Evolutionary conservation across 2,888 invertebrate species (phyloP).

Genomic region (Latheticus oryzae): DNA sequence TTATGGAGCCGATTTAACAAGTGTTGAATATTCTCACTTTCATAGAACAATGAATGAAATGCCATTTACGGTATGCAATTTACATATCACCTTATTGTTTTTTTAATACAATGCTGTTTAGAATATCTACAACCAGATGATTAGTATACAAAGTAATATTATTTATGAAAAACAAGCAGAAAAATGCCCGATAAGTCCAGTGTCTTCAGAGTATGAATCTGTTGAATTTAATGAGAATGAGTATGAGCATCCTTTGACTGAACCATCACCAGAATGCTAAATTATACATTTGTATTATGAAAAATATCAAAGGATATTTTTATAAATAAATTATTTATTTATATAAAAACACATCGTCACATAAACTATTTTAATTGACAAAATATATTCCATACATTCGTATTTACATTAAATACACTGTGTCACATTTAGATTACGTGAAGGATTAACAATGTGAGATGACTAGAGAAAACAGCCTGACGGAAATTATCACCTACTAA

Average conservation of each 20-base stretch:
- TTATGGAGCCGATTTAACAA: background rate
- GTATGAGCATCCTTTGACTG: slow-evolving; percentile 8
- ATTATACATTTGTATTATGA: no score
- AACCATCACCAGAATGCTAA: slow-evolving; percentile 13
- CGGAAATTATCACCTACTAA: slow-evolving; percentile 15
- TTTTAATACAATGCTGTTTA: slow-evolving; percentile 10
- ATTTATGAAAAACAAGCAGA: slow-evolving; percentile 41
- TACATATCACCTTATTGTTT: no score
- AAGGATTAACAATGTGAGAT: slow-evolving; percentile 37
- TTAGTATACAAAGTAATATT: slow-evolving; percentile 46
- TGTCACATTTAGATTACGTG: slow-evolving; percentile 35
- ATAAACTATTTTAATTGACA: slow-evolving; percentile 40
- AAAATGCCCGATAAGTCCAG: slow-evolving; percentile 20
- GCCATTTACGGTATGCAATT: slow-evolving; percentile 14
- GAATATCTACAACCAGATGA: slow-evolving; percentile 38
- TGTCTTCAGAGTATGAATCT: slow-evolving; percentile 32
- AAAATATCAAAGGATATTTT: no score
- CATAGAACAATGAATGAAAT: slow-evolving; percentile 11
- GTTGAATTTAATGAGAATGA: background rate
- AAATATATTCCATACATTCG: slow-evolving; percentile 35
- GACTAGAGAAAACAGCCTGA: slow-evolving; percentile 46
- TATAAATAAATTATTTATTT: no score
- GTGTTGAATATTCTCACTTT: slow-evolving; percentile 5
- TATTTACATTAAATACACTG: slow-evolving; percentile 39
- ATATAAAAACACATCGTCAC: no score